phyloP scores from a whole-genome alignment of 2,113 vertebrate species.

The Phoxinus phoxinus region DNA sequence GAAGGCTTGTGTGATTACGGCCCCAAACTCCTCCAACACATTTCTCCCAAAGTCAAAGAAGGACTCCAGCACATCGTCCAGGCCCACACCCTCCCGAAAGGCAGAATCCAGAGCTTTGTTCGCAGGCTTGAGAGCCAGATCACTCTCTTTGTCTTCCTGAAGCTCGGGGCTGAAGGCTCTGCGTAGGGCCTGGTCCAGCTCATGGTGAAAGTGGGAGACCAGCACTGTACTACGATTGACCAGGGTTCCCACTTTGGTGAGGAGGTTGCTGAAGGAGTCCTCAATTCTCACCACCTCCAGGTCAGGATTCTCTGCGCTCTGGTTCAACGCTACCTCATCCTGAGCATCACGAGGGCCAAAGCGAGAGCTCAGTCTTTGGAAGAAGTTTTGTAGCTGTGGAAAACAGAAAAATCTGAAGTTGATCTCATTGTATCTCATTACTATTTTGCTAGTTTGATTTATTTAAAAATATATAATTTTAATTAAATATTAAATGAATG shows the following conservation, averaged over 20 bases:
- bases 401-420: neutral
- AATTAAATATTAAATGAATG: no score
- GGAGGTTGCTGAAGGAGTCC: slow-evolving; percentile 77
- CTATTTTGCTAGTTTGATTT: no score
- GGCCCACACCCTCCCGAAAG: slow-evolving; percentile 75
- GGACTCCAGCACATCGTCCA: slow-evolving; percentile 80
- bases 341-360: slow-evolving; percentile 70
- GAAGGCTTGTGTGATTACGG: slow-evolving; percentile 78
- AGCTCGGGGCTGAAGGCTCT: slow-evolving; percentile 76
- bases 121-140: slow-evolving; percentile 62
- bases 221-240: slow-evolving; percentile 79
- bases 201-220: slow-evolving; percentile 79
- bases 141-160: slow-evolving; percentile 56
- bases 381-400: slow-evolving; percentile 81
- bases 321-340: slow-evolving; percentile 67
- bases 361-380: slow-evolving; percentile 78
- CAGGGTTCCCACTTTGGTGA: slow-evolving; percentile 71
- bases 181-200: slow-evolving; percentile 82
- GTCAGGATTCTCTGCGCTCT: slow-evolving; percentile 67
- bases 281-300: slow-evolving; percentile 77
- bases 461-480: no score
- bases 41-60: slow-evolving; percentile 85
- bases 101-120: slow-evolving; percentile 60
- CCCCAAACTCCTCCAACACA: slow-evolving; percentile 80
- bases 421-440: no score